Base-by-base conservation (phyloP, 2,888 invertebrate genomes). In the Amphiduros pacificus region DNA sequence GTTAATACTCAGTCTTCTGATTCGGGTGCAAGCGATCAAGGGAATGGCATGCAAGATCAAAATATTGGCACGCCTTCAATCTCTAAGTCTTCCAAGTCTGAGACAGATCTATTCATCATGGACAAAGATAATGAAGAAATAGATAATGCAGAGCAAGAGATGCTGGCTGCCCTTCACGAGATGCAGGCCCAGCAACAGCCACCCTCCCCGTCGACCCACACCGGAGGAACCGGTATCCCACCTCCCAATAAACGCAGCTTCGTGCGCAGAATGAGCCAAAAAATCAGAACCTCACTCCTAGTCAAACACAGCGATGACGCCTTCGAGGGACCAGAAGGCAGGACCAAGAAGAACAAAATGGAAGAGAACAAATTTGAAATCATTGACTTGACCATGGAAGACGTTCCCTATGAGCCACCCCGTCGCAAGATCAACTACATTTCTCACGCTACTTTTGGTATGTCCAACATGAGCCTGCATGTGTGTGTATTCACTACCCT, bases 331-430 rank as follows among this genome's bases (percentile, higher is more conserved):
- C 22, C 36, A 11, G 50, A 49, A 3, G 49, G 49, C 9, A 24
- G 27, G n/a, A 20, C 57, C 5, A 29, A 32, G 17, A 41, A 40
- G 1, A 29, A 48, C 44, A 22, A 40, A 14, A 26, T 50, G 5
- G 62, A 57, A 22, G 58, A 58, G 49, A 4, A 20, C 24, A 58
- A 55, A 32, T 60, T 67, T 53, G 57, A 64, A n/a, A 51, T 67
- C 36, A 55, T 65, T 9, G 67, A 67, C 31, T 56, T 67, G 44
- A 63, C 63, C 24, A 44, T 58, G 1, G 67, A 67, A n/a, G 65
- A 65, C 24, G 50, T 48, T 9, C 20, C 24, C n/a, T 9, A 22
- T 31, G 14, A 11, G n/a, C 44, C 58, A 28, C 36, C 40, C 36
- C 31, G 36, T 11, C 61, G 56, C 22, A 53, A 48, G 26, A 22